Evolutionary conservation across 2,113 vertebrate genomes (phyloP).

Genomic region (Gnathonemus echidnorhynchus): DNA sequence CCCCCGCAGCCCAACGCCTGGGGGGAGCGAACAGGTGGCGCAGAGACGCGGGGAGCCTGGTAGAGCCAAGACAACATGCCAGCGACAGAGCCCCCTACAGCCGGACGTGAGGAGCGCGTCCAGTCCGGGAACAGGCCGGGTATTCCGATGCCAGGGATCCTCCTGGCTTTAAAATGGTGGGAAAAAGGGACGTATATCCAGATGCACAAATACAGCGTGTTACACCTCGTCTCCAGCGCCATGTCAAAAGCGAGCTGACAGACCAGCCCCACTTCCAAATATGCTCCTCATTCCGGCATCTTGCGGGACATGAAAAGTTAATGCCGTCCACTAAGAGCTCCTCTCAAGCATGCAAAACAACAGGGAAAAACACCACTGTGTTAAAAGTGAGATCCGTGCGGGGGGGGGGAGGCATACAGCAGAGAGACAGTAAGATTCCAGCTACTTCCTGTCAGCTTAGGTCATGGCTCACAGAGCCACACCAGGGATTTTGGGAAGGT

Average conservation of each 20-base stretch:
- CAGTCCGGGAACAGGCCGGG: constrained; percentile 37
- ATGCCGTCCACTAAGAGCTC: constrained; percentile 40
- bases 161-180: background rate
- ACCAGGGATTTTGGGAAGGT: background rate
- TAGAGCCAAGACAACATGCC: constrained; percentile 53
- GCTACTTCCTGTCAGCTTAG: background rate
- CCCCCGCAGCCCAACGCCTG: background rate
- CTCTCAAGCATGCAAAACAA: constrained; percentile 11
- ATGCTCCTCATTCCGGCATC: constrained; percentile 52
- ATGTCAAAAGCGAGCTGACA: constrained; percentile 3
- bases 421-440: background rate
- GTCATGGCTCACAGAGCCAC: background rate
- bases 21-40: constrained; percentile 65
- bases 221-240: background rate
- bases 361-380: background rate
- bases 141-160: background rate
- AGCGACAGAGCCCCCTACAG: constrained; percentile 44
- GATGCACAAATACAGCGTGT: background rate
- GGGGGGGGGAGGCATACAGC: background rate
- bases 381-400: background rate
- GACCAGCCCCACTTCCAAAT: constrained; percentile 21
- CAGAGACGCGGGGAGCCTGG: constrained; percentile 44
- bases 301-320: constrained; percentile 39
- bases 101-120: constrained; percentile 36
- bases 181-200: background rate